phyloP scores from a whole-genome alignment of 1,140 invertebrate species.

The Steinernema feltiae region DNA sequence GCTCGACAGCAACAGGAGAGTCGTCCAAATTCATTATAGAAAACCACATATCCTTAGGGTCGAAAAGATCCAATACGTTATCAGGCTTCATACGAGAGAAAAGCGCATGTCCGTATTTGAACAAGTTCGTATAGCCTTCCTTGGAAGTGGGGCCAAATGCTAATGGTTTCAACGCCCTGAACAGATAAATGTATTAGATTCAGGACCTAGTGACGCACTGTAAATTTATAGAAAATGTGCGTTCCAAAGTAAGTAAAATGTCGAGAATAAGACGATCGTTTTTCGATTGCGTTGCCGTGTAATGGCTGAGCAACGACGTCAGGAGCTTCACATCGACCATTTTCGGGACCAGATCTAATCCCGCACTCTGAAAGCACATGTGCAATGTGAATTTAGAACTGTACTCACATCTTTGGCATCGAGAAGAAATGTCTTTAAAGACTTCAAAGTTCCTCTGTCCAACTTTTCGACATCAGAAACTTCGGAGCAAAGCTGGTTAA shows the following conservation, averaged over 20 bases:
- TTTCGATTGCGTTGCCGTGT: neutral
- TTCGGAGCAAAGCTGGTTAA: neutral
- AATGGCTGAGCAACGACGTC: neutral
- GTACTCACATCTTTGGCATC: neutral
- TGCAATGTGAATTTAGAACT: neutral
- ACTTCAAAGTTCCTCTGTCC: neutral
- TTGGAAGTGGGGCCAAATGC: slow-evolving; percentile 30
- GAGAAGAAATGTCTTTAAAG: neutral
- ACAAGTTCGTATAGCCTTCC: slow-evolving; percentile 27
- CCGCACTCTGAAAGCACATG: neutral
- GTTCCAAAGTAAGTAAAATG: slow-evolving; percentile 24
- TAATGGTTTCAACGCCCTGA: slow-evolving; percentile 30
- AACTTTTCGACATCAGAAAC: neutral
- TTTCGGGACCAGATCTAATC: neutral
- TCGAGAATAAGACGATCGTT: slow-evolving; percentile 31
- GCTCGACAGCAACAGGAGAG: slow-evolving; percentile 19
- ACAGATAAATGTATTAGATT: neutral
- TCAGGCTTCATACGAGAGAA: slow-evolving; percentile 24
- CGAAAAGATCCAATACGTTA: slow-evolving; percentile 38
- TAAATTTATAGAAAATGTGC: slow-evolving; percentile 24
- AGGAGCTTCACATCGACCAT: neutral
- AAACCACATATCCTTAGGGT: slow-evolving; percentile 31
- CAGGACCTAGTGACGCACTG: slow-evolving; percentile 14
- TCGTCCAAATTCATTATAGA: slow-evolving; percentile 28
- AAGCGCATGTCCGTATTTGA: slow-evolving; percentile 25